phyloP scores from a whole-genome alignment of 2,113 vertebrate genomes.

The Poecilia latipinna region DNA sequence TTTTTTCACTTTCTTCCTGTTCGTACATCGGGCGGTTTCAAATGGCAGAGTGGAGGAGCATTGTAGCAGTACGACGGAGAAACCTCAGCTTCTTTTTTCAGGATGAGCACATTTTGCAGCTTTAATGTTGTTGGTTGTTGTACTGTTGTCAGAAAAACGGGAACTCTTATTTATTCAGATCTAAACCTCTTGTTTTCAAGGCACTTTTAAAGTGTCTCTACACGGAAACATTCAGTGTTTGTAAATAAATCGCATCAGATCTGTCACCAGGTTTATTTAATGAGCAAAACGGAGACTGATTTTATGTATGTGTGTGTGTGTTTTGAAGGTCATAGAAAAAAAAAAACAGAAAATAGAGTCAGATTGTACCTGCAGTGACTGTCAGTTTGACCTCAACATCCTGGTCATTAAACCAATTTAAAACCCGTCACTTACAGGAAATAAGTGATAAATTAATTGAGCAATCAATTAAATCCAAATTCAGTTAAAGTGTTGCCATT shows the following conservation, averaged over 20 bases:
- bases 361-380: neutral
- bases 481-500: slow-evolving; percentile 40
- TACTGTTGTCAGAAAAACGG: slow-evolving; percentile 62
- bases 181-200: slow-evolving; percentile 82
- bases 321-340: slow-evolving; percentile 1
- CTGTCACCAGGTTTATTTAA: slow-evolving; percentile 30
- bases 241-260: slow-evolving; percentile 82
- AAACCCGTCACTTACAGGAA: slow-evolving; percentile 42
- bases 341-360: neutral
- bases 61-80: slow-evolving; percentile 49
- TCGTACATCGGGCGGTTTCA: neutral
- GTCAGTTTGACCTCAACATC: slow-evolving; percentile 32
- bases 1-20: neutral
- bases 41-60: slow-evolving; percentile 26
- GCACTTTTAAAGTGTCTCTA: slow-evolving; percentile 98
- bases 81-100: slow-evolving; percentile 55
- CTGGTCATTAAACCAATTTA: slow-evolving; percentile 53
- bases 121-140: slow-evolving; percentile 60
- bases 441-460: slow-evolving; percentile 5
- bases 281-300: neutral
- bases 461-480: slow-evolving; percentile 38
- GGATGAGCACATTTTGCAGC: slow-evolving; percentile 54
- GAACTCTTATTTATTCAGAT: slow-evolving; percentile 94
- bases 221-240: slow-evolving; percentile 87
- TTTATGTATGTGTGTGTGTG: slow-evolving; percentile 10